Evolutionary conservation across 2,888 invertebrate genomes (phyloP).

Genomic region (Nematopogon swammerdamellus): DNA sequence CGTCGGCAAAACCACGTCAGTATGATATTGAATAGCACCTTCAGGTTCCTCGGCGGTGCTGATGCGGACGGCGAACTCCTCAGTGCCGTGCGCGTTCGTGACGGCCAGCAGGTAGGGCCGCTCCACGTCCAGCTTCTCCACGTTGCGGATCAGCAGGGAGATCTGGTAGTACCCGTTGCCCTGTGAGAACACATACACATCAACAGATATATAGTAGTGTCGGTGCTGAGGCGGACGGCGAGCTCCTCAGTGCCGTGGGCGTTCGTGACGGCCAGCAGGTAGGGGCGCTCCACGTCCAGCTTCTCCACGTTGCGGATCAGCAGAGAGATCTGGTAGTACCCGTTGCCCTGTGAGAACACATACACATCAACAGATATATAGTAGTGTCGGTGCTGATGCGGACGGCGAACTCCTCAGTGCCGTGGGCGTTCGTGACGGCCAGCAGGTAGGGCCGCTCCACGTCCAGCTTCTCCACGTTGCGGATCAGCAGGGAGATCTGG

Average conservation of each 20-base stretch:
- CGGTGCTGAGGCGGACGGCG: constrained; percentile 65
- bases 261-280: constrained; percentile 66
- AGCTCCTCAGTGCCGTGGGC: constrained; percentile 64
- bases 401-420: constrained; percentile 60
- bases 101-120: constrained; percentile 66
- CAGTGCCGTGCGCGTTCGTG: constrained; percentile 63
- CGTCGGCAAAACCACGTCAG: too few species aligned
- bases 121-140: constrained; percentile 74
- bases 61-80: constrained; percentile 63
- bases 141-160: constrained; percentile 61
- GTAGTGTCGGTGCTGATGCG: constrained; percentile 71
- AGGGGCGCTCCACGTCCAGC: constrained; percentile 72
- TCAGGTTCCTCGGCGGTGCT: constrained; percentile 65
- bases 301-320: constrained; percentile 65
- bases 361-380: too few species aligned
- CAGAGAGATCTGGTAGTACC: constrained; percentile 66
- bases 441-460: constrained; percentile 69
- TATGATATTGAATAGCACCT: too few species aligned
- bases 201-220: too few species aligned
- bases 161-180: constrained; percentile 67
- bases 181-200: too few species aligned
- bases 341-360: constrained; percentile 63
- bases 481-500: constrained; percentile 64
- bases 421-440: constrained; percentile 66
- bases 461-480: constrained; percentile 68